A percentile compares a stretch with the other conserved stretches of the same genome.
These are phyloP conservation scores for Carterocephalus palaemon DNA, from an alignment of 2,888 invertebrate species.

Conservation along the genomic window DNA sequence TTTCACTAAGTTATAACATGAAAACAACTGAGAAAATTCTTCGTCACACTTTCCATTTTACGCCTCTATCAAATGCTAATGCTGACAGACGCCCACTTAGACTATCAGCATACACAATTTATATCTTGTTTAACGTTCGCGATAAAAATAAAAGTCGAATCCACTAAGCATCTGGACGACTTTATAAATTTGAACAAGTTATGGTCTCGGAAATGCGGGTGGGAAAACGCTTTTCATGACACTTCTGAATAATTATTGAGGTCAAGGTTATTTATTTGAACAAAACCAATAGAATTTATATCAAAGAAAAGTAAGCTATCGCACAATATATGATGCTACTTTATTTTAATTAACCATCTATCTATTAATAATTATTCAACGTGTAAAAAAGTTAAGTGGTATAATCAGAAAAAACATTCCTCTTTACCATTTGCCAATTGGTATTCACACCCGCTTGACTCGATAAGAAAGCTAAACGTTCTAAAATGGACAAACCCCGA, in stretches of 20 bases:
- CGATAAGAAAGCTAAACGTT: no score
- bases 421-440: no score
- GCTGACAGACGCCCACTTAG: slow-evolving; percentile 4
- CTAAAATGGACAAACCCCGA: no score
- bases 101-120: slow-evolving; percentile 22
- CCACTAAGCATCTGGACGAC: slow-evolving; percentile 1
- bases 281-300: no score
- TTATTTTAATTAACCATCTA: no score
- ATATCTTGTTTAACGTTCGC: slow-evolving; percentile 30
- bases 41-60: slow-evolving; percentile 13
- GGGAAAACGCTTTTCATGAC: slow-evolving; percentile 17
- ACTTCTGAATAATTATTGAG: slow-evolving; percentile 2
- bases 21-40: slow-evolving; percentile 18
- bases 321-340: slow-evolving; percentile 1
- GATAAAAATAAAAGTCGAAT: slow-evolving; percentile 29
- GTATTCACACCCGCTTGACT: no score
- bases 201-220: slow-evolving; percentile 24
- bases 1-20: neutral
- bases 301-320: slow-evolving; percentile 5
- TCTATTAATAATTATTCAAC: no score
- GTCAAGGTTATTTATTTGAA: slow-evolving; percentile 20
- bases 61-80: slow-evolving; percentile 15
- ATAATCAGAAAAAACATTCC: no score
- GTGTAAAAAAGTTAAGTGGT: no score
- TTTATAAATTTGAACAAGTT: slow-evolving; percentile 15